Evolutionary conservation across 2,113 vertebrate genomes (phyloP), one percentile per base, ranked within the genome.

Genomic region (Castor canadensis): DNA sequence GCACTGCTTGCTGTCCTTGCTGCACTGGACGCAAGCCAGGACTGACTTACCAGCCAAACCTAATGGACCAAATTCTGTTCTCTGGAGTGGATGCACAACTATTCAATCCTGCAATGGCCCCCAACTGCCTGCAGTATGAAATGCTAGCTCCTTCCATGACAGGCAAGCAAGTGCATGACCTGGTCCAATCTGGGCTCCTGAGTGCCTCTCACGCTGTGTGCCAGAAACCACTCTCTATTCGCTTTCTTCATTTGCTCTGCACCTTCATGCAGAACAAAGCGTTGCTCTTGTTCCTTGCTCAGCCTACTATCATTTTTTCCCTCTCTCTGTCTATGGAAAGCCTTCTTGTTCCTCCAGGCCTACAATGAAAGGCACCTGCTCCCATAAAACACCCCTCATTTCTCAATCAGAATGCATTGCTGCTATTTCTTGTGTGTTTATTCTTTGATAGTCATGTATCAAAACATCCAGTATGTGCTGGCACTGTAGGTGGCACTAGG

Each of bases 91-190:
- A 66, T 13, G 5, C 4, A 10, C 30, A 64, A 38, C 30, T 45
- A 24, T 35, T 38, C 38, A 73, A 16, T 19, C 49, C 54, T 54
- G 56, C 15, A 10, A 1, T 16, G n/a, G 40, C 40, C 79, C 64
- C 91, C 62, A 26, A 2, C 2, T 7, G 54, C 76, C 76, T 9
- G 6, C 40, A 66, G 38, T 13, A 12, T 5, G 4, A 79, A 64
- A 24, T 9, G 28, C 64, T 64, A 24, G 7, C 71, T 56, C 17
- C 3, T 64, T 38, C 45, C 49, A 0, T 45, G 32, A 7, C 2
- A 0, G 0, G 11, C n/a, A 26, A 40, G 32, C 15, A 28, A 1
- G 24, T 0, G 0, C 9, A 6, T 6, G 40, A 56, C 5, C 52
- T 16, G 47, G 62, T 30, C 43, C n/a, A 6, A 0, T 30, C 69